These are phyloP conservation scores for Dryadula phaetusa DNA, from an alignment of 2,888 invertebrate genomes.

Conservation along the genomic window DNA sequence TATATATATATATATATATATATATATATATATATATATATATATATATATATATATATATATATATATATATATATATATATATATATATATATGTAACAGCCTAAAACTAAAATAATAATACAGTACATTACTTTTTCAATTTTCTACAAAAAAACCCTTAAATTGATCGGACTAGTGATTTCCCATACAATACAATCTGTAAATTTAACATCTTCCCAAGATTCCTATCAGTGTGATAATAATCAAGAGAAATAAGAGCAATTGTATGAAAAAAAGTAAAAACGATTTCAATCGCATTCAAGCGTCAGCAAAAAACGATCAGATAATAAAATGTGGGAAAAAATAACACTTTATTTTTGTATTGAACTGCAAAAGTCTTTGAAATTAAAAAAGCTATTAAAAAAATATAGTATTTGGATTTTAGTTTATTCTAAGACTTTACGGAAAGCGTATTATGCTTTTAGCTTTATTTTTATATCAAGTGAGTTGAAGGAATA, in stretches of 20 bases:
- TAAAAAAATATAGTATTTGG: not conserved
- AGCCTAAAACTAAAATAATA: no score
- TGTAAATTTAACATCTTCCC: not conserved
- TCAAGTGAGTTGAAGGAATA: no score
- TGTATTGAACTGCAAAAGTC: not conserved
- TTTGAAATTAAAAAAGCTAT: not conserved
- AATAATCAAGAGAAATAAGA: slow-evolving; percentile 4
- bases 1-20: no score
- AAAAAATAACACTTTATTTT: not conserved
- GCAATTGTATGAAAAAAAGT: slow-evolving; percentile 1
- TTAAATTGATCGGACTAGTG: no score
- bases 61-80: no score
- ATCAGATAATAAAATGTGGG: not conserved
- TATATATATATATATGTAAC: no score
- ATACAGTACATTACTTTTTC: no score
- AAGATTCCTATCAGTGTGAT: not conserved
- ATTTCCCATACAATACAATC: not conserved
- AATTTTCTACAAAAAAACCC: no score
- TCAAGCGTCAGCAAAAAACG: not conserved
- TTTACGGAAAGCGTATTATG: no score
- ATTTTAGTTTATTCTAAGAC: not conserved
- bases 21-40: no score
- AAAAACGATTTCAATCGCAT: not conserved
- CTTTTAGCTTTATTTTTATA: no score
- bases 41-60: no score